Base-by-base conservation (phyloP, 2,888 invertebrate species). In the Eucera pruinosa region DNA sequence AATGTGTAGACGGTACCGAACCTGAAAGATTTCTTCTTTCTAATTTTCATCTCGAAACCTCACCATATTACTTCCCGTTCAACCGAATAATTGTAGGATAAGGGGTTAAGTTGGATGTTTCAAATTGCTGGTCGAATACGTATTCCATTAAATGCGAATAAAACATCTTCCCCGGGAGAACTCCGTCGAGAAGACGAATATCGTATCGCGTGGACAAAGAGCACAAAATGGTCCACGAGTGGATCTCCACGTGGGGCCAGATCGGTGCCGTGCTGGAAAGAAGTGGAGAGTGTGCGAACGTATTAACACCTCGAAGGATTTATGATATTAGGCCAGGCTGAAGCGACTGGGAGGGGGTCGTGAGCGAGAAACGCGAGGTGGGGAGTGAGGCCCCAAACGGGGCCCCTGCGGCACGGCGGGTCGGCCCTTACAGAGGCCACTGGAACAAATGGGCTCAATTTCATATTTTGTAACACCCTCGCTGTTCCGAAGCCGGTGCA, bases 241-340 rank as follows among this genome's bases (percentile, higher is more conserved):
- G 77, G 25, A 45, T 74, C 81, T 68, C 81, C 77, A 71, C 83
- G 85, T 84, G 85, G 72, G 84, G 78, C 66, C 83, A 62, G 60
- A 77, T 84, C 80, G 71, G 68, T 70, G 77, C 78, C 61, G 64
- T 15, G 77, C 70, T 58, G 60, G 80, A 84, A 85, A 87, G 78
- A 79, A 72, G 84, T 87, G 84, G 84, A 78, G 83, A 85, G 86
- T 89, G 90, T 88, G 90, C 86, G 89, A 91, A 90, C 89, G 88
- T 90, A 91, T 91, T 91, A 91, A 91, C 91, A 91, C 91, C 89
- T 90, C 89, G 89, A 90, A 90, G 90, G 90, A 91, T 91, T 91
- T 91, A 91, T 90, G 89, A 87, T 90, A 89, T 90, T 89, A 88
- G 88, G 70, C 45, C 27, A 70, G 54, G 52, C 61, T 33, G 52